Conservation (phyloP, 2,888 invertebrate genomes). For the Xestia xanthographa region DNA sequence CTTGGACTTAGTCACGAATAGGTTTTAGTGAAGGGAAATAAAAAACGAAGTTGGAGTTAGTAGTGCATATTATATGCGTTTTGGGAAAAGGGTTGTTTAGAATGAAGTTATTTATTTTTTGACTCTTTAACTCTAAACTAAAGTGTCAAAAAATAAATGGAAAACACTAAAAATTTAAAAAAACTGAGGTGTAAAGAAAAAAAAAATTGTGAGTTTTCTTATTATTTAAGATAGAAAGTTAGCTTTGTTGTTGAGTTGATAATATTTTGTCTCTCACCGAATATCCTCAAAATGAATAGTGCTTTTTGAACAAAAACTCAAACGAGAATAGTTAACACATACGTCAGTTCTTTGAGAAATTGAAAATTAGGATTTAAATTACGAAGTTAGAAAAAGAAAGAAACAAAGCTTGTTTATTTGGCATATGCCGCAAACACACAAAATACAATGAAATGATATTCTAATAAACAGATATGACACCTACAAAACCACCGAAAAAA, state of each 20-base stretch:
- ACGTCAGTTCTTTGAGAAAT: not conserved
- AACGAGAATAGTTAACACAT: not conserved
- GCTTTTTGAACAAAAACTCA: not conserved
- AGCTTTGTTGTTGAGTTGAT: not conserved
- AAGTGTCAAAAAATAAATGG: no score
- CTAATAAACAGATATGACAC: no score
- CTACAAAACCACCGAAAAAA: no score
- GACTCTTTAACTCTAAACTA: no score
- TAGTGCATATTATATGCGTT: not conserved
- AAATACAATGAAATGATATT: no score
- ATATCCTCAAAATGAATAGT: not conserved
- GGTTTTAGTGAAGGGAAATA: constrained; percentile 48
- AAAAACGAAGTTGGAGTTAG: constrained; percentile 17
- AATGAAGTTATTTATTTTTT: not conserved
- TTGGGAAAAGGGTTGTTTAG: not conserved
- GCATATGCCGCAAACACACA: no score
- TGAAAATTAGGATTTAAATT: not conserved
- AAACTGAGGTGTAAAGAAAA: no score
- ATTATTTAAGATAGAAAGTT: not conserved
- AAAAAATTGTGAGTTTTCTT: no score
- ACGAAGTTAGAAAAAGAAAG: not conserved
- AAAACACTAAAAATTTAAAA: no score
- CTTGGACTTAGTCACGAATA: constrained; percentile 63
- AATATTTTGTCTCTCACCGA: not conserved
- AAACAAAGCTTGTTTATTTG: no score